Evolutionary conservation across 2,888 invertebrate species (phyloP), one percentile per base, ranked within the genome.

Genomic region (Allophyes oxyacanthae): DNA sequence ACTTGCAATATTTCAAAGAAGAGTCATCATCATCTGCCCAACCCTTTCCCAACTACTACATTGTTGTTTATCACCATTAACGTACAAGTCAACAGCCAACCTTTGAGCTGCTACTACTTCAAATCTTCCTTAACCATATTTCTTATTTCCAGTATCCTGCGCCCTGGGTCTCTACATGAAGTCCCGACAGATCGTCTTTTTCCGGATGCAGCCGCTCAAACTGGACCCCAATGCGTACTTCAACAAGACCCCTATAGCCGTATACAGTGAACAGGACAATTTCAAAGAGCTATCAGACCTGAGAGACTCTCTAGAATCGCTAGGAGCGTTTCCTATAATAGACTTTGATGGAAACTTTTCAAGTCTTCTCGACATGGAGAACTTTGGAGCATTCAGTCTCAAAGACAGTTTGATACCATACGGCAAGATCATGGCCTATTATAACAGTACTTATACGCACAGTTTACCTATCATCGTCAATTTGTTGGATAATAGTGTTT

Each of bases 371-470:
- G 88, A 94, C 30, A 94, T 95, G 84, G 94, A 95, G 58, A 96
- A 96, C 71, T 95, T 97, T 89, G 96, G 96, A 14, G 96, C 96
- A 1, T 94, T 96, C 67, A 95, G 95, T 79, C 85, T 97, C 43
- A 94, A 93, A 44, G 91, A 93, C 9, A 95, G 95, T 66, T 83
- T 89, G 48, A 81, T 89, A 48, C 93, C 95, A 0, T 94, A 94
- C 57, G 94, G 95, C 50, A 95, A 94, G 62, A 89, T 96, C 14
- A 95, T 95, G 71, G 92, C 96, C 34, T 95, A 96, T 64, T 97
- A 97, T 87, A 98, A 98, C 82, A 97, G 97, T 80, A 97, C 97
- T 0, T 96, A 95, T 77, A 95, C 97, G 44, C 98, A 98, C 84
- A 96, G 97, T 62, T 89, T 98, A 74, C 97, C 98, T 2, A 95